A percentile compares a stretch with the other conserved stretches of the same genome.
Evolutionary conservation across 2,888 invertebrate species (phyloP).

Genomic region (Cheilosia variabilis): DNA sequence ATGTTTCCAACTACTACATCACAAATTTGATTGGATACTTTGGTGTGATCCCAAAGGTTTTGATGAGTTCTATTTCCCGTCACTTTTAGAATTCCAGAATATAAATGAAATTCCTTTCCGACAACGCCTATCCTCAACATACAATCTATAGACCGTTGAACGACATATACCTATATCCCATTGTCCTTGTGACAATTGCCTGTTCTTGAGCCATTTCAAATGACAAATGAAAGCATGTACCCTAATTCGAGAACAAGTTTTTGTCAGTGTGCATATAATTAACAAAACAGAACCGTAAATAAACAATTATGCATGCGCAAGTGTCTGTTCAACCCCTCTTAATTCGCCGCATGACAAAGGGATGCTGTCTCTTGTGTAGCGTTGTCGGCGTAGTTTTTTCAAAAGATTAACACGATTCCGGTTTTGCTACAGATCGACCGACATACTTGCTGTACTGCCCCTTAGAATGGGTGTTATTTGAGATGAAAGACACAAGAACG

Average conservation of each 20-base stretch:
- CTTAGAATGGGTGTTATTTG: neutral
- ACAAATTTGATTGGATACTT: no score
- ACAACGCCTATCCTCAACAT: slow-evolving; percentile 8
- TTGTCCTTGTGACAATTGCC: neutral
- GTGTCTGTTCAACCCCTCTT: slow-evolving; percentile 52
- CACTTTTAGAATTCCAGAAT: neutral
- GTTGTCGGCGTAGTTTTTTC: slow-evolving; percentile 29
- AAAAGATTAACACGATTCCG: slow-evolving; percentile 37
- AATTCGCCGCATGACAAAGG: slow-evolving; percentile 20
- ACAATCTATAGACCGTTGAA: neutral
- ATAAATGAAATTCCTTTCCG: neutral
- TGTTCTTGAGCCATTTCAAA: neutral
- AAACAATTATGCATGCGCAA: slow-evolving; percentile 68
- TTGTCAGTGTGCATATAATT: slow-evolving; percentile 42
- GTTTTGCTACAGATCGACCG: slow-evolving; percentile 10
- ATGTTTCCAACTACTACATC: no score
- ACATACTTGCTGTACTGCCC: neutral
- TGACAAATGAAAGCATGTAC: slow-evolving; percentile 8
- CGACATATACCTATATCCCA: neutral
- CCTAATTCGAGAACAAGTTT: slow-evolving; percentile 32
- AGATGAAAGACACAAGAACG: neutral
- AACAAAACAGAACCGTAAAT: slow-evolving; percentile 54
- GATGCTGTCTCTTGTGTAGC: slow-evolving; percentile 9
- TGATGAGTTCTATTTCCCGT: neutral
- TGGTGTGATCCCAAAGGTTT: neutral